Conservation (phyloP, 2,797 vertebrate species). For the Falco concolor region DNA sequence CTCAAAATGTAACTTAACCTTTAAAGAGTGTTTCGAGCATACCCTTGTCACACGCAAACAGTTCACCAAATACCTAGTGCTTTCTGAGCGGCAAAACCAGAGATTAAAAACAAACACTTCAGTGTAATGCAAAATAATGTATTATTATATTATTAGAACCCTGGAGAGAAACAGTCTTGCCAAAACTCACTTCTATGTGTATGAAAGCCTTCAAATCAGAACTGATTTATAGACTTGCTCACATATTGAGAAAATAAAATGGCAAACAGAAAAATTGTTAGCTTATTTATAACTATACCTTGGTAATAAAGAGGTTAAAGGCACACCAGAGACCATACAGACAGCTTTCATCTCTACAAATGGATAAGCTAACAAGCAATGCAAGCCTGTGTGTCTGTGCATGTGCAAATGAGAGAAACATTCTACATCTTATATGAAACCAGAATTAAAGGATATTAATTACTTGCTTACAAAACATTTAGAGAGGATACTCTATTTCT, state of each 20-base stretch:
- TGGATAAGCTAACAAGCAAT: neutral
- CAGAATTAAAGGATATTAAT: neutral
- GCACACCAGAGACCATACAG: neutral
- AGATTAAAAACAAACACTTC: constrained; percentile 2
- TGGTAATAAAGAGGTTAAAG: constrained; percentile 41
- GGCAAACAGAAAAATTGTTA: neutral
- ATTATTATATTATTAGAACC: constrained; percentile 1
- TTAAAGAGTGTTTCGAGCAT: neutral
- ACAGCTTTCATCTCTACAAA: constrained; percentile 31
- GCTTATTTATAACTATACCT: neutral
- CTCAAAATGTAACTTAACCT: neutral
- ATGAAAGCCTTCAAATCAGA: constrained; percentile 33
- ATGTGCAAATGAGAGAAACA: neutral
- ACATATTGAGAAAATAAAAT: neutral
- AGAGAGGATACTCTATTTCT: neutral
- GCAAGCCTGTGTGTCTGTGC: neutral
- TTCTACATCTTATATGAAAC: neutral
- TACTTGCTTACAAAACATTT: neutral
- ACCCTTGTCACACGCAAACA: neutral
- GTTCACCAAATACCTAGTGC: neutral
- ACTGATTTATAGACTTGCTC: neutral
- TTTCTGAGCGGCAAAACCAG: neutral
- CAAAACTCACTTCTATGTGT: neutral
- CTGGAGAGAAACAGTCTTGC: neutral
- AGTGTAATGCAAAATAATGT: neutral